Evolutionary conservation across 2,888 invertebrate genomes (phyloP).

Genomic region (Periphyllus acericola): DNA sequence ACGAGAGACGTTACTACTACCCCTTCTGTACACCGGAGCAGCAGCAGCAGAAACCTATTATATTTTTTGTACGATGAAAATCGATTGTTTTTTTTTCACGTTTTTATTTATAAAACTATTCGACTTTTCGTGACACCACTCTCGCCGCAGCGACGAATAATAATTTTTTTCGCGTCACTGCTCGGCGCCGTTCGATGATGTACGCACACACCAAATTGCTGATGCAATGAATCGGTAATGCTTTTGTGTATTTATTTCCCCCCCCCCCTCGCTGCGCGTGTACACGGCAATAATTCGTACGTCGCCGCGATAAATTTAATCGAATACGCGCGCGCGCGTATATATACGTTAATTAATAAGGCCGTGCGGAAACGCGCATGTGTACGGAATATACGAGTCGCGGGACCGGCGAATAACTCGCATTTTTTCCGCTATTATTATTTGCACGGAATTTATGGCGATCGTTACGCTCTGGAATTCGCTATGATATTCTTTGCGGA

Average conservation of each 20-base stretch:
- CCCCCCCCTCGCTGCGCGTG: background rate
- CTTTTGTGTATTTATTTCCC: background rate
- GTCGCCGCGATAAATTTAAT: background rate
- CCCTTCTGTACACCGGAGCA: background rate
- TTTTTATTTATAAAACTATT: too few relatives aligned
- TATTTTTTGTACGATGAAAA: background rate
- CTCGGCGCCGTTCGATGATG: background rate
- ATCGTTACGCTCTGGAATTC: slow-evolving; percentile 18
- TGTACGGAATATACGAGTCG: background rate
- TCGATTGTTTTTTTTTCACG: background rate
- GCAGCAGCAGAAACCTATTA: too few relatives aligned
- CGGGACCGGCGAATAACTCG: slow-evolving; percentile 16
- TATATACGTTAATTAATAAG: background rate
- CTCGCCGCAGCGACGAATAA: background rate
- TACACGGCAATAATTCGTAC: background rate
- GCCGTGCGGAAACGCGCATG: background rate
- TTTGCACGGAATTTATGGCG: slow-evolving; percentile 30
- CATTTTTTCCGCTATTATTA: slow-evolving; percentile 39
- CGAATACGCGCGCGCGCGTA: background rate
- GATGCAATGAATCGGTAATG: background rate
- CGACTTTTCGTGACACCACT: background rate
- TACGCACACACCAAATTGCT: too few relatives aligned
- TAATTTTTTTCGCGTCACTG: background rate
- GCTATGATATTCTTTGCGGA: background rate
- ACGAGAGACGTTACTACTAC: background rate